Percentiles rank a stretch among this genome's conserved stretches.
phyloP scores from a whole-genome alignment of 1,140 invertebrate genomes.

The Heliconius congener region DNA sequence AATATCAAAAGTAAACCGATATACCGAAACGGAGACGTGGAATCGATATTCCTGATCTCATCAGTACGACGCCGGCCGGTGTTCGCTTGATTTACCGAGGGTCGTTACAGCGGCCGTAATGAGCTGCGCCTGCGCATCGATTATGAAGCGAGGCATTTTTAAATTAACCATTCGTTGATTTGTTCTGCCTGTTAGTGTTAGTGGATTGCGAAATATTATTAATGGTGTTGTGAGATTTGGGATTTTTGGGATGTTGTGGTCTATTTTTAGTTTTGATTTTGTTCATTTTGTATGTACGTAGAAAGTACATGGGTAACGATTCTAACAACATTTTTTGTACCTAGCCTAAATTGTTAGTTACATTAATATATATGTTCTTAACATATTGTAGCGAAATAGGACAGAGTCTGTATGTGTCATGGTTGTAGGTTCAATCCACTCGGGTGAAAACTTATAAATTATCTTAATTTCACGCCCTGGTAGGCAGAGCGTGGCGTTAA shows the following conservation, averaged over 20 bases:
- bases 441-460: no score
- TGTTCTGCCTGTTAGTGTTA: constrained; percentile 40
- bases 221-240: constrained; percentile 31
- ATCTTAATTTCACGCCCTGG: no score
- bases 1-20: constrained; percentile 49
- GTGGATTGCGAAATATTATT: constrained; percentile 38
- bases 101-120: constrained; percentile 68
- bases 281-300: neutral
- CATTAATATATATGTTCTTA: no score
- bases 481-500: no score
- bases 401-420: no score
- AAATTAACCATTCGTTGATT: constrained; percentile 67
- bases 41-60: constrained; percentile 53
- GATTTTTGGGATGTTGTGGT: neutral
- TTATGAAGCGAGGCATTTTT: constrained; percentile 66
- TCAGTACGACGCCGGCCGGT: constrained; percentile 56
- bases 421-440: no score
- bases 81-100: constrained; percentile 70
- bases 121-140: constrained; percentile 67
- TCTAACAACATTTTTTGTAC: no score
- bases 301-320: no score
- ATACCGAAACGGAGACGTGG: constrained; percentile 54
- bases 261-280: constrained; percentile 3
- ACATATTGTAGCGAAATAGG: no score
- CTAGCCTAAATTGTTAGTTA: no score